Percentiles rank a stretch among this genome's conserved stretches.
Conservation (phyloP, 2,888 invertebrate genomes). For the Lordiphosa andalusiaca region DNA sequence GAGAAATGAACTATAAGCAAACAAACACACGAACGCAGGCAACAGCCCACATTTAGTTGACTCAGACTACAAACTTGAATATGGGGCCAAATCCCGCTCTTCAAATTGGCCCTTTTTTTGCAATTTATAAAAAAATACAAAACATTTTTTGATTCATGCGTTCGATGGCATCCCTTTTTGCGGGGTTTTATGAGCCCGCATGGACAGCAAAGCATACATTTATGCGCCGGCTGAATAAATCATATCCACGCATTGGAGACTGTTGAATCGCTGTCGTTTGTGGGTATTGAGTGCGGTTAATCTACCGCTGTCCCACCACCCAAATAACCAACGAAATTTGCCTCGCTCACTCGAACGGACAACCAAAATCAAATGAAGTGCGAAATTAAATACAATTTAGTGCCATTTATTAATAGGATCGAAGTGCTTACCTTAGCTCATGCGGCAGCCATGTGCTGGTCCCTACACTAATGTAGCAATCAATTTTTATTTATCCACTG, state of each 20-base stretch:
- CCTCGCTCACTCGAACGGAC: neutral
- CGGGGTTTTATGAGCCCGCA: slow-evolving; percentile 8
- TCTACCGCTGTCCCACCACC: too few relatives aligned
- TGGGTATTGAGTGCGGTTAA: too few relatives aligned
- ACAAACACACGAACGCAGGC: slow-evolving; percentile 5
- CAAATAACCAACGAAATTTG: slow-evolving; percentile 3
- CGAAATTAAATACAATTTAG: slow-evolving; percentile 23
- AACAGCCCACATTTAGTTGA: neutral
- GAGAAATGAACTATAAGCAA: slow-evolving; percentile 29
- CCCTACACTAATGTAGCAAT: neutral
- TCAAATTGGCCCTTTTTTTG: neutral
- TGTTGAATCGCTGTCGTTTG: neutral
- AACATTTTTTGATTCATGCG: slow-evolving; percentile 7
- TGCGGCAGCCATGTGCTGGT: slow-evolving; percentile 17
- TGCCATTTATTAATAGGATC: slow-evolving; percentile 13
- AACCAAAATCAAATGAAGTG: slow-evolving; percentile 4
- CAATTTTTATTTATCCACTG: slow-evolving; percentile 4
- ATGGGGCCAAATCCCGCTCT: neutral
- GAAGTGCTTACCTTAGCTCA: slow-evolving; percentile 24
- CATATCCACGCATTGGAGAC: slow-evolving; percentile 20
- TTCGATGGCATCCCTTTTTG: slow-evolving; percentile 10
- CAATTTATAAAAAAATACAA: neutral
- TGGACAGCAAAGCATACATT: slow-evolving; percentile 16
- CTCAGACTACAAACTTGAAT: neutral
- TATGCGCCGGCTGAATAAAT: slow-evolving; percentile 37